Conservation (phyloP, 2,888 invertebrate species). For the Agrochola lota region DNA sequence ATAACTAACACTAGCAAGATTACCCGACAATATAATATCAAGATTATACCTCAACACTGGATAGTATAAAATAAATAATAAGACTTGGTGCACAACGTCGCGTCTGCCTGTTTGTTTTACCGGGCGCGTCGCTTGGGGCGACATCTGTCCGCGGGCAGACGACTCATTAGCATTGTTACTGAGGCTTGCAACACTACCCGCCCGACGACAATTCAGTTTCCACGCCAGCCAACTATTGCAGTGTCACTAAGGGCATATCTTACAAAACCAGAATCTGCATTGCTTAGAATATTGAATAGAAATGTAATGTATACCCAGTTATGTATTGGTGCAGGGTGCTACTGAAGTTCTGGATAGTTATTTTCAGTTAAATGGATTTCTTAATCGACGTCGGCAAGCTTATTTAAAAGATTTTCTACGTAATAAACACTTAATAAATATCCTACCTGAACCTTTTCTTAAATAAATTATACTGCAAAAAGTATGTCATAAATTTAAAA, state of each 20-base stretch:
- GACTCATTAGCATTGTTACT: constrained; percentile 77
- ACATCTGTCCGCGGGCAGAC: constrained; percentile 72
- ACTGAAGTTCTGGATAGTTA: not conserved
- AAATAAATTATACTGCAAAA: not conserved
- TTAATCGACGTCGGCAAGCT: not conserved
- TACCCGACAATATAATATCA: constrained; percentile 2
- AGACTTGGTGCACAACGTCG: constrained; percentile 34
- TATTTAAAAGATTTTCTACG: not conserved
- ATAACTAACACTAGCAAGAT: not conserved
- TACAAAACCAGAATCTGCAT: constrained; percentile 32
- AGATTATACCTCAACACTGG: constrained; percentile 8
- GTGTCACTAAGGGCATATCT: constrained; percentile 41
- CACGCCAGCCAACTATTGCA: constrained; percentile 43
- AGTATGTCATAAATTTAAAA: not conserved
- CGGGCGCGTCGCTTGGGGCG: constrained; percentile 51
- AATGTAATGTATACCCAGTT: not conserved
- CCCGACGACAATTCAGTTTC: constrained; percentile 41
- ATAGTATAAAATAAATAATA: constrained; percentile 35
- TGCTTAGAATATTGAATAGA: constrained; percentile 46
- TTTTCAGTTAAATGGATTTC: not conserved
- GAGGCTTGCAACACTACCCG: constrained; percentile 47
- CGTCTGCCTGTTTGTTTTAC: constrained; percentile 46
- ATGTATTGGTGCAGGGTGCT: not conserved
- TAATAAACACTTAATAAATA: no score
- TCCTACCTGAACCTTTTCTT: not conserved